Base-by-base conservation (phyloP, 2,113 vertebrate genomes). In the Nyctibius bracteatus region DNA sequence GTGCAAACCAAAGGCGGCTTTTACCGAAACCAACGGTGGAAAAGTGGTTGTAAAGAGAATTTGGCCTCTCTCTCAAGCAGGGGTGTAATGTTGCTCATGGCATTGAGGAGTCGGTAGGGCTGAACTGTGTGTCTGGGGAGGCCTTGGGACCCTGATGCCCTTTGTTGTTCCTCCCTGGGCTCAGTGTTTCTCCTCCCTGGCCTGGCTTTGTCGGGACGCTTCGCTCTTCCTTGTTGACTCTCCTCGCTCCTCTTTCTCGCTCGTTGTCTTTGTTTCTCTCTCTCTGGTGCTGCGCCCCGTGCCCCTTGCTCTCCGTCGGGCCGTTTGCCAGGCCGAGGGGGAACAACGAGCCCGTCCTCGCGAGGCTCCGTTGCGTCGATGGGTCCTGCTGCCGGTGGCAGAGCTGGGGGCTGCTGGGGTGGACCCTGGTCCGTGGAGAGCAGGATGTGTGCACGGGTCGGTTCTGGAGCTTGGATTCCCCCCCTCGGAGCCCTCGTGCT, bases 361-460 rank as follows among this genome's bases (percentile, higher is more conserved):
- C 0, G 0, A 22, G n/a, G 68, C 65, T 65, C 17, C 2, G 0
- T 67, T 33, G 33, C 2, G 2, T 46, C 49, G 4, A 3, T 15
- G 0, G 3, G 4, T 54, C 57, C 47, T 5, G 5, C 20, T 21
- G 66, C n/a, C 1, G 15, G 25, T 27, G 77, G 52, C 33, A 9
- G 23, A 37, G 27, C 25, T 39, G 81, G 55, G 39, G 5, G 12
- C 49, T 14, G 25, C 35, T 25, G 39, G 61, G 49, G 8, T 10
- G 58, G 59, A 35, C 27, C 51, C 14, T 0, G 0, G 11, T 21
- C 49, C 4, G 0, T 1, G 51, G 33, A 22, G 73, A 57, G 28
- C 28, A 7, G 51, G 30, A 2, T 35, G 55, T 4, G 11, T 6
- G 23, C 11, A 2, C 1, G 39, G 33, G 5, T 15, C 65, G 23